These are phyloP conservation scores for Lemur catta DNA, from an alignment of 2,797 vertebrate genomes.

Conservation along the genomic window DNA sequence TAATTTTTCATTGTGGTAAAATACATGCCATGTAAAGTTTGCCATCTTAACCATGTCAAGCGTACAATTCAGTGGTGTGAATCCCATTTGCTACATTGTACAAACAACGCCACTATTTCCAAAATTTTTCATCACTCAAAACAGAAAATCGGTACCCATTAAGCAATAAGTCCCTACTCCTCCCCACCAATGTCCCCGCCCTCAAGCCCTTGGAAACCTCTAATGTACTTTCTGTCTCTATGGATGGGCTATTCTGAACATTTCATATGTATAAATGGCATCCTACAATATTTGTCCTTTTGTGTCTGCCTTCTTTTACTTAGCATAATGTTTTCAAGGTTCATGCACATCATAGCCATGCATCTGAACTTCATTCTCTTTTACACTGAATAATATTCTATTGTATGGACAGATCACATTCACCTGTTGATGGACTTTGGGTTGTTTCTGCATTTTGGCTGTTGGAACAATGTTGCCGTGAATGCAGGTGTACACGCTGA, in stretches of 20 bases:
- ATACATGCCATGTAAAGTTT: background rate
- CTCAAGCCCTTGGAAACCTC: background rate
- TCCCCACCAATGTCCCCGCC: background rate
- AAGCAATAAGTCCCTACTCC: background rate
- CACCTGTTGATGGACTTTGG: background rate
- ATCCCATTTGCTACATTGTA: background rate
- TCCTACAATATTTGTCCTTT: background rate
- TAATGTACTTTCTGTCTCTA: background rate
- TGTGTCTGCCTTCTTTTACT: background rate
- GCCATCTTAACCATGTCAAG: background rate
- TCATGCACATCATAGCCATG: background rate
- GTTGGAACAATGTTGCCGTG: background rate
- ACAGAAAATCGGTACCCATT: background rate
- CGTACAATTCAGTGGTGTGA: background rate
- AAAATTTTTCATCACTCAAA: background rate
- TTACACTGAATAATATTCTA: background rate
- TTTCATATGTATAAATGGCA: background rate
- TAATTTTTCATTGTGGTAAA: background rate
- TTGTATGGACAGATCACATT: background rate
- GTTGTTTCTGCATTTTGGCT: background rate
- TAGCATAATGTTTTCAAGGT: background rate
- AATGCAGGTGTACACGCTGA: background rate
- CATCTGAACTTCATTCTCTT: background rate
- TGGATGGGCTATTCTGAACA: background rate
- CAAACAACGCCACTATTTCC: background rate